Base-by-base conservation (phyloP, 2,888 invertebrate species). In the Marasmarcha lunaedactyla region DNA sequence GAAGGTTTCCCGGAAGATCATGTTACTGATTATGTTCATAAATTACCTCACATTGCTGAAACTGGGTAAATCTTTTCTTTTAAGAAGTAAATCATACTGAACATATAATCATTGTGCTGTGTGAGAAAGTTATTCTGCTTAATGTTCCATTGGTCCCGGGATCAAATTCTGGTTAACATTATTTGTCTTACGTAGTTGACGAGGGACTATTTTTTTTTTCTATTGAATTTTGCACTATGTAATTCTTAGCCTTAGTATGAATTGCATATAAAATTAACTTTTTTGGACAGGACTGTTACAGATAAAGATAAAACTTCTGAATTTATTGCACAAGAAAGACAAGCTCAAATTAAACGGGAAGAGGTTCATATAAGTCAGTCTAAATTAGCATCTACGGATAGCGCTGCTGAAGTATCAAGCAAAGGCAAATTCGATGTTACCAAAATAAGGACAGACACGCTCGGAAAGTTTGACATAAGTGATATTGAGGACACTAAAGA, bases 1-100 rank as follows among this genome's bases (percentile, higher is more conserved):
- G 84, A 85, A 70, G 84, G 78, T 25, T 85, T 85, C 35, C 84
- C 83, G 20, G 83, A 84, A 57, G 81, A 81, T 43, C 79, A 81
- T 43, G 76, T 77, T 1, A 63, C 63, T 15, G 83, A 83, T 48
- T 81, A 81, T 42, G 60, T 81, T 12, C 78, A 76, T 47, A 79
- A 69, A 55, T 50, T 85, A 36, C 84, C 84, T 33, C 71, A 84
- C 48, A 85, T 85, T 48, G 68, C 73, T 42, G 84, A 85, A 70
- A 62, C 73, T 14, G 68, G 79, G 84, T 84, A 64, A 55, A 57
- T 40, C 13, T 40, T 33, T 26, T 42, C 36, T 40, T 6, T n/a
- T n/a, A n/a, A n/a, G n/a, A n/a, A n/a, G n/a, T n/a, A n/a, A n/a
- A n/a, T n/a, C 10, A 25, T 7, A 25, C 6, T 37, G 15, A 30